Evolutionary conservation across 2,797 vertebrate genomes (phyloP).

Genomic region (Thamnophis elegans): DNA sequence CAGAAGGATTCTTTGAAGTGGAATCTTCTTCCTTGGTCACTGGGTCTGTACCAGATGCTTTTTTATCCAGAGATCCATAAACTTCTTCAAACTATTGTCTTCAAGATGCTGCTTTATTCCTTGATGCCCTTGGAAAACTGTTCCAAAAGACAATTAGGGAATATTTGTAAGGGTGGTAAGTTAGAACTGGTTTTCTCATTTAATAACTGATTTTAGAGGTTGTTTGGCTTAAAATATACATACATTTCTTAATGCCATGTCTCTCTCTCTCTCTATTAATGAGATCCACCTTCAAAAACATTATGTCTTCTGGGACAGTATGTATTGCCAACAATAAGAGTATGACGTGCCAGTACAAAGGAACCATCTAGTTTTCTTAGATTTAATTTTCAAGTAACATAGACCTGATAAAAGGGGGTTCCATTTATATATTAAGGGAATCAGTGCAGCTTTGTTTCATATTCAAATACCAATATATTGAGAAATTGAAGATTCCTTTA

Average conservation of each 20-base stretch:
- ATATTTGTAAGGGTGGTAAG: neutral
- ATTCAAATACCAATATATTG: neutral
- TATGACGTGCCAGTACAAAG: neutral
- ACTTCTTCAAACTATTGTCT: neutral
- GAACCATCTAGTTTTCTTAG: neutral
- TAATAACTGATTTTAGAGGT: conserved; percentile 7
- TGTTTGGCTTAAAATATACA: neutral
- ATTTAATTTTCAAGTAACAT: neutral
- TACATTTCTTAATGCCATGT: neutral
- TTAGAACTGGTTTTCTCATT: neutral
- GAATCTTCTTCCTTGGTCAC: neutral
- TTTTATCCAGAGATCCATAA: neutral
- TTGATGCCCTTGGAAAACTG: neutral
- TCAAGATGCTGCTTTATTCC: neutral
- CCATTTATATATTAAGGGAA: neutral
- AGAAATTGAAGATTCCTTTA: neutral
- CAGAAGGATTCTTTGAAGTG: neutral
- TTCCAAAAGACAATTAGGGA: neutral
- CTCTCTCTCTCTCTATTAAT: neutral
- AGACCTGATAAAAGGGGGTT: neutral
- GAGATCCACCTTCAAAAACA: neutral
- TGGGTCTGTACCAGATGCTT: neutral
- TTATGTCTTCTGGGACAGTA: neutral
- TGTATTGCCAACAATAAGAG: neutral
- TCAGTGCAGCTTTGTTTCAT: neutral